A percentile compares a stretch with the other conserved stretches of the same genome.
Conservation (phyloP, 2,888 invertebrate species). For the Chirona hameri region DNA sequence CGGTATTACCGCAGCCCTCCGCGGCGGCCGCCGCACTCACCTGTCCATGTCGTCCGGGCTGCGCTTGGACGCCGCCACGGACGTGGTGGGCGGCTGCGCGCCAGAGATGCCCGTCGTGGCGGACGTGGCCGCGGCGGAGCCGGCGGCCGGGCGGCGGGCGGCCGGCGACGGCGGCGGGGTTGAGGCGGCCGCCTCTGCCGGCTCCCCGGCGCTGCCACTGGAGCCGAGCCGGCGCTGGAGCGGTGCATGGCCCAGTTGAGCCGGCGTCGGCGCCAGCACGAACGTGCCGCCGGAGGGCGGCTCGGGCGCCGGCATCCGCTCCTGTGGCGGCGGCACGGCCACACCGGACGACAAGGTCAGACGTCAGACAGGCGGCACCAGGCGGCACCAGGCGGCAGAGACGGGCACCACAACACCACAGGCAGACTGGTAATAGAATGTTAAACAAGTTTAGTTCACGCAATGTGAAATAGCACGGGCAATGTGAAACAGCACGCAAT, state of each 20-base stretch:
- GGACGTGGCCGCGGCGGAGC: not conserved
- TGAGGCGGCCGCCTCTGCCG: not conserved
- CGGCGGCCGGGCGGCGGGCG: conserved; percentile 24
- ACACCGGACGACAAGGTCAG: too few relatives aligned
- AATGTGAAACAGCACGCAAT: too few relatives aligned
- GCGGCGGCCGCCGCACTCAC: conserved; percentile 3
- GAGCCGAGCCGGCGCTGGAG: conserved; percentile 76
- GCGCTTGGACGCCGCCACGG: not conserved
- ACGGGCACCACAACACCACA: too few relatives aligned
- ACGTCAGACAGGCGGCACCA: too few relatives aligned
- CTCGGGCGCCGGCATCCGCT: conserved; percentile 27
- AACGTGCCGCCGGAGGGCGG: conserved; percentile 48
- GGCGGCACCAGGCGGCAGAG: too few relatives aligned
- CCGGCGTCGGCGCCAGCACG: conserved; percentile 88
- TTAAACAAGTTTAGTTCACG: too few relatives aligned
- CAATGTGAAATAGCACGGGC: too few relatives aligned
- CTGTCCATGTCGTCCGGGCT: conserved; percentile 29
- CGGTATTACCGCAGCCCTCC: not conserved
- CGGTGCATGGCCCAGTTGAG: conserved; percentile 85
- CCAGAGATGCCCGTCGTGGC: not conserved
- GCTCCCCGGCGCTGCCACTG: conserved; percentile 32
- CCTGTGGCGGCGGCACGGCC: not conserved
- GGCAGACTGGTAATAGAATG: too few relatives aligned
- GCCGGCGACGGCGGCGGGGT: not conserved
- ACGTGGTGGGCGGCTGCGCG: not conserved